Base-by-base conservation (phyloP, 2,113 vertebrate genomes). In the Melanostigma gelatinosum region DNA sequence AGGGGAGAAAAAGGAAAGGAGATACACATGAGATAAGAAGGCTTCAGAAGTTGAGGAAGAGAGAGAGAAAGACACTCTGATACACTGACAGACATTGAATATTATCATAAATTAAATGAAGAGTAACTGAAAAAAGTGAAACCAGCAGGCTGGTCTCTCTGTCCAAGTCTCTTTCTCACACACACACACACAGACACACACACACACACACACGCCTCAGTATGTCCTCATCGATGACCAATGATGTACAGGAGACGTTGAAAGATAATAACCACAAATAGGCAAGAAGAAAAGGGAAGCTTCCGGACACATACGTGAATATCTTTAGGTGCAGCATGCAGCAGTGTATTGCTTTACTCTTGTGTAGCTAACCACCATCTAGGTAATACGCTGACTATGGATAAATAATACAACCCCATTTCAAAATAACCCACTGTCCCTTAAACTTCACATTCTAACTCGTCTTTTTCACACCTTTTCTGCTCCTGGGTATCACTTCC, bases 91-190 rank as follows among this genome's bases (percentile, higher is more conserved):
- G 60, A 79, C 13, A 83, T 40, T 72, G 18, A 74, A 66, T 32
- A 64, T 79, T 72, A 61, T 72, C 22, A 66, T 80, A 60, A 80
- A 83, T 80, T n/a, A 61, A 34, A 65, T 40, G 29, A 34, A 65
- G 4, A 29, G 3, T 27, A 57, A 57, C 15, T 36, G 10, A 12
- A 64, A 57, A 77, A 57, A 52, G 15, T 13, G 12, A 68, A 69
- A 58, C 50, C 79, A 79, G 68, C 15, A 46, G 65, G 71, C 50
- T 65, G 38, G 11, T 67, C 29, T 12, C 3, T 65, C 50, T 63
- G 48, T 61, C 54, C 46, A 9, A 46, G 8, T 40, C 15, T 18
- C 24, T 54, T 9, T 46, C 24, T 38, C 29, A 6, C 62, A 9
- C 66, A 34, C 24, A 66, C 42, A n/a, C 68, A 24, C 29, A 69